Evolutionary conservation across 1,140 invertebrate genomes (phyloP), one percentile per base, ranked within the genome.

Genomic region (Ceratosolen solmsi): DNA sequence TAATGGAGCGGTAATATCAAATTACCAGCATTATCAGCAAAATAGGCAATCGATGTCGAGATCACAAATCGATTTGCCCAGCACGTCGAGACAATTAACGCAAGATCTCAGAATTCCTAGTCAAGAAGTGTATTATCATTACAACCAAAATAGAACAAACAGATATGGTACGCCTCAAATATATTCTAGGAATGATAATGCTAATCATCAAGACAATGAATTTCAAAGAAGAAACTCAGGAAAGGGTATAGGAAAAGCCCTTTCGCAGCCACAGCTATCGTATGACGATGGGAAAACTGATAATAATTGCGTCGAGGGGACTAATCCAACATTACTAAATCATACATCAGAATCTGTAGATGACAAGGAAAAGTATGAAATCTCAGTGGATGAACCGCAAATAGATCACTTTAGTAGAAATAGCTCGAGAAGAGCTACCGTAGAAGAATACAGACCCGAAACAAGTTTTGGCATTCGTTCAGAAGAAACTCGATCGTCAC

Each of bases 221-320:
- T 88, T 87, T n/a, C 86, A 89, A 71, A 83, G 83, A 15, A 79
- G 85, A 38, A 91, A 89, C 82, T 89, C 89, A 7, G 82, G 85
- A 0, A 89, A 87, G 7, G 86, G 87, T 2, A 90, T 91, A 74
- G 90, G 90, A 75, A 91, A 90, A 82, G 93, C 94, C 2, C 91
- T 93, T 1, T 95, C 94, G 0, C 94, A 95, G 80, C 94, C 94
- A 11, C 94, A 95, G 76, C 87, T 95, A 15, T 91, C 93, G 20
- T 93, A 93, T 76, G 94, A 93, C 54, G 92, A 93, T 60, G 92
- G 93, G 15, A 86, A 86, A 78, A 72, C 82, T 33, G 80, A 83
- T 15, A 79, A 82, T 3, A 85, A 85, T 17, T 22, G 20, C 2
- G 20, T 22, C 4, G 17, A 25, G 25, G 38, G 60, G n/a, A 9